Base-by-base conservation (phyloP, 1,140 invertebrate species). In the Euura saliciscinereae region DNA sequence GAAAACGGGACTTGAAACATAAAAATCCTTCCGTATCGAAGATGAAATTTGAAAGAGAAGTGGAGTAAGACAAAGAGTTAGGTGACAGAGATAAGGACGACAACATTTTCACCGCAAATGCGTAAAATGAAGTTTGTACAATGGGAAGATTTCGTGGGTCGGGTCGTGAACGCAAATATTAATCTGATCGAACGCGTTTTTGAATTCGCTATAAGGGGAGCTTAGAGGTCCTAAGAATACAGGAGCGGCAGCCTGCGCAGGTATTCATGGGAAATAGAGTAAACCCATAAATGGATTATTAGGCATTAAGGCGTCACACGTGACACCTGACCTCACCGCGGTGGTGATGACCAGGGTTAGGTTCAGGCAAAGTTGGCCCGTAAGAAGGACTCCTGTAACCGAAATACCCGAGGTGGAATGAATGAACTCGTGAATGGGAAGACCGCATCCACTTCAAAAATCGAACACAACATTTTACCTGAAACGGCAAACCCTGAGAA, bases 221-320 rank as follows among this genome's bases (percentile, higher is more conserved):
- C 13, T 59, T 59, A 59, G 2, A n/a, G 45, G 73, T 79, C 78
- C 78, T 79, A 79, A 79, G 76, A 79, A 79, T 79, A 79, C 78
- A 79, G 45, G 42, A 44, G 64, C 42, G 11, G 46, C n/a, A 10
- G 43, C 45, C 4, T 43, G 65, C 71, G 28, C 28, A 28, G 28
- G 28, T 28, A 28, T 28, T 28, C 28, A 43, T 28, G 28, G 28
- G 28, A 28, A 8, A 59, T 59, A 11, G 51, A 59, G 51, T 8
- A 59, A n/a, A 59, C 11, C 70, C 66, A 66, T 79, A 79, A 80
- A 80, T 80, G 75, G 78, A 80, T 80, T 80, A 80, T 80, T 80
- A 79, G 78, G 72, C 71, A 73, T 79, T 71, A 65, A 68, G 75
- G 75, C 64, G 44, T 69, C 71, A 66, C 68, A 46, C 44, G 70